Base-by-base conservation (phyloP, 2,113 vertebrate species). In the Diphyllodes magnificus region DNA sequence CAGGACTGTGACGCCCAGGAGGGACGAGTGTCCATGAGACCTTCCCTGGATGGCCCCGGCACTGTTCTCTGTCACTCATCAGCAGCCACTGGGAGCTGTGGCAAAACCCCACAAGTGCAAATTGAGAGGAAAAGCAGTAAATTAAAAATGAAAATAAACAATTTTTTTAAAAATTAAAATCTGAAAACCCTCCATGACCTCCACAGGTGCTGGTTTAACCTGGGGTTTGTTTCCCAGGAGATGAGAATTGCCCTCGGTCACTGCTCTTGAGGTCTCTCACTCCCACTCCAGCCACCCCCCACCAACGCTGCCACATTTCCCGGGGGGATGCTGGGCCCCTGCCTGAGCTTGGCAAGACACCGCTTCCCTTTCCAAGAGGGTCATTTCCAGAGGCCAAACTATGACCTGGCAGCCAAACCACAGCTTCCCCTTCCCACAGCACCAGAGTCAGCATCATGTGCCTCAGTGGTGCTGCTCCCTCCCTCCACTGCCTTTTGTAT, bases 391-490 rank as follows among this genome's bases (percentile, higher is more conserved):
- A 57, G 76, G 57, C 70, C 61, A 68, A 51, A 63, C 69, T 5
- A 1, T 13, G 49, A 64, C 63, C 91, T n/a, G 1, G 80, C 70
- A 71, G 71, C 82, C n/a, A 82, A 90, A 86, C 88, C 76, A 3
- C 93, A 95, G 75, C 93, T 95, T 95, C 96, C 88, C 82, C 79
- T 82, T 95, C 50, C 40, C 66, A 24, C 63, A 78, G 73, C 3
- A 11, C 21, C 49, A 1, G 61, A 93, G 70, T 95, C 91, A 95
- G 86, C 83, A 49, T 77, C 96, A 95, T 80, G 86, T 88, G 93
- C 75, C 49, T 9, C 2, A 10, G 45, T 11, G 88, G 11, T 50
- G 88, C 65, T 42, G 56, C 82, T 63, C 42, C 82, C 68, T 37
- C 78, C 69, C 82, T 86, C 50, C 6, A 2, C 88, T 78, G 50